Evolutionary conservation across 1,140 invertebrate species (phyloP).

Genomic region (Eumaeus atala): DNA sequence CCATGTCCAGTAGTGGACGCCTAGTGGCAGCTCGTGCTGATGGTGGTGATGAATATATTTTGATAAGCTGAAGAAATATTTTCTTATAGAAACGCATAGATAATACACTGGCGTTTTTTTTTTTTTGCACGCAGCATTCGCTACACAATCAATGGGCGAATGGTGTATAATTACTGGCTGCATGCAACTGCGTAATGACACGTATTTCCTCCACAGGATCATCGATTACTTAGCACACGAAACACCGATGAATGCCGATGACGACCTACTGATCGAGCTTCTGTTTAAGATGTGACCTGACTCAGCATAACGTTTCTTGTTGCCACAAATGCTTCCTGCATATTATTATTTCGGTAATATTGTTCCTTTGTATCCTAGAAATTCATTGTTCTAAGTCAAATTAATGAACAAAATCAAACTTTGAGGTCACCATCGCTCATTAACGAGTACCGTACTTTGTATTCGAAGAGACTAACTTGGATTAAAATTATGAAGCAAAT

Average conservation of each 20-base stretch:
- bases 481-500: not conserved
- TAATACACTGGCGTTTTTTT: no score
- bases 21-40: no score
- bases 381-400: conserved; percentile 5
- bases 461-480: no score
- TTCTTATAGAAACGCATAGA: no score
- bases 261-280: conserved; percentile 64
- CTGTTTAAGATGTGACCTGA: conserved; percentile 64
- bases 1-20: no score
- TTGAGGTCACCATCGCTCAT: conserved; percentile 4
- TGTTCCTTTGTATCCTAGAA: conserved; percentile 14
- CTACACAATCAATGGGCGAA: no score
- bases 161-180: no score
- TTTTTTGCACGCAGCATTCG: no score
- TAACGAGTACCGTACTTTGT: no score
- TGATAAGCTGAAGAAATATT: no score
- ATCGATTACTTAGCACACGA: conserved; percentile 62
- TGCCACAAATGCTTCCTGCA: conserved; percentile 12
- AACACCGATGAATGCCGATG: conserved; percentile 66
- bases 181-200: no score
- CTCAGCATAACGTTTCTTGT: conserved; percentile 22
- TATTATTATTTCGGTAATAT: conserved; percentile 13
- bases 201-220: conserved; percentile 40
- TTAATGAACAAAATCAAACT: not conserved
- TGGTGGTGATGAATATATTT: no score